Conservation (phyloP, 1,140 invertebrate species). For the Vanessa atalanta region DNA sequence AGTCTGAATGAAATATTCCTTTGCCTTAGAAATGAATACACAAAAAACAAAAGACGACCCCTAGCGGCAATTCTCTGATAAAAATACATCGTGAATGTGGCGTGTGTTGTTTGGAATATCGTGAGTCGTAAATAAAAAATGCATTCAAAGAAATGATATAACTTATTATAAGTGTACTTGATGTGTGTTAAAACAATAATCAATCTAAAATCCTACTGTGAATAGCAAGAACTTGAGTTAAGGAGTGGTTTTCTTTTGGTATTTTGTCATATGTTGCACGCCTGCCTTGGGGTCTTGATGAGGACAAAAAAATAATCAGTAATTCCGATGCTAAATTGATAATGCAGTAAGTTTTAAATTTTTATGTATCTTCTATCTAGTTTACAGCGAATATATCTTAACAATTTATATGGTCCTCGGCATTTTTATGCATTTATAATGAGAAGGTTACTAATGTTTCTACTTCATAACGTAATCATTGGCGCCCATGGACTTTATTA, state of each 20-base stretch:
- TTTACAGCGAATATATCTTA: conserved; percentile 25
- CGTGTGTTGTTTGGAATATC: conserved; percentile 81
- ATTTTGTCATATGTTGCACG: conserved; percentile 80
- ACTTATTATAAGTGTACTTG: conserved; percentile 60
- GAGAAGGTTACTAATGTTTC: conserved; percentile 59
- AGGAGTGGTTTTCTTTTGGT: conserved; percentile 64
- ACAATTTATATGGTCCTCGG: conserved; percentile 9
- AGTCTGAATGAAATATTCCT: conserved; percentile 2
- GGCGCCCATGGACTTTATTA: conserved; percentile 29
- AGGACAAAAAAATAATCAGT: conserved; percentile 80
- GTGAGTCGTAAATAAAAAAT: conserved; percentile 81
- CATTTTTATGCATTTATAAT: conserved; percentile 50
- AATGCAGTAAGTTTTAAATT: conserved; percentile 76
- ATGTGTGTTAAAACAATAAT: conserved; percentile 62
- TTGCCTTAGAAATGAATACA: conserved; percentile 23
- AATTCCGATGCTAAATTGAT: conserved; percentile 78
- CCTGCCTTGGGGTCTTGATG: conserved; percentile 78
- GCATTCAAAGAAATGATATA: conserved; percentile 62
- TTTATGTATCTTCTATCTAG: conserved; percentile 37
- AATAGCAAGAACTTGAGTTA: conserved; percentile 52
- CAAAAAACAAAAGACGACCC: conserved; percentile 56
- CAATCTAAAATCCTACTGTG: conserved; percentile 46
- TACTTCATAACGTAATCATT: conserved; percentile 39
- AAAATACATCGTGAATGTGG: conserved; percentile 81
- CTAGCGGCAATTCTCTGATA: conserved; percentile 68